Evolutionary conservation across 1,140 invertebrate genomes (phyloP).

Genomic region (Lerema accius): DNA sequence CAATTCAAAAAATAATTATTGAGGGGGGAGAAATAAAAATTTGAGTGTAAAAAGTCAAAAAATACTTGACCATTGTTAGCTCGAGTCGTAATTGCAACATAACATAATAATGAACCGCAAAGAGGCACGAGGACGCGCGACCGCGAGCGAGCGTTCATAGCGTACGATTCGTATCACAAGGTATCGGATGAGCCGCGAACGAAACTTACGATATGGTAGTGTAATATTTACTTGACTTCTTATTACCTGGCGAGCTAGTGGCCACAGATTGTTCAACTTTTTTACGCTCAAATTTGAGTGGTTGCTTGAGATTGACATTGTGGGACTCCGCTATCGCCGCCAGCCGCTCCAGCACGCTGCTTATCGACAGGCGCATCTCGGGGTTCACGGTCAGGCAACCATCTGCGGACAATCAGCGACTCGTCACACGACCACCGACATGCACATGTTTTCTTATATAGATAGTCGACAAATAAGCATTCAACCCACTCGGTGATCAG

Average conservation of each 20-base stretch:
- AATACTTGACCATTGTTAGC: conserved; percentile 83
- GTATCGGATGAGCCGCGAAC: conserved; percentile 44
- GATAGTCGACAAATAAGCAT: too few relatives aligned
- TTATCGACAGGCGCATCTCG: conserved; percentile 88
- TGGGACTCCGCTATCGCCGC: conserved; percentile 94
- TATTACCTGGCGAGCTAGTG: conserved; percentile 84
- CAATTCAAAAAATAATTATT: conserved; percentile 58
- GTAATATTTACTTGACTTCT: conserved; percentile 84
- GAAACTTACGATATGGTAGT: conserved; percentile 82
- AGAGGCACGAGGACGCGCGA: conserved; percentile 42
- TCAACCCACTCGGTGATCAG: too few relatives aligned
- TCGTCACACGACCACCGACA: conserved; percentile 17
- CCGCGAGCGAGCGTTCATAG: conserved; percentile 43
- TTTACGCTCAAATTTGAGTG: conserved; percentile 87
- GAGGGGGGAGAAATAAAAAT: conserved; percentile 67
- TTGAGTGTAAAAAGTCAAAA: conserved; percentile 84
- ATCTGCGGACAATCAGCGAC: conserved; percentile 79
- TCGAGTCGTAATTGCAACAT: conserved; percentile 74
- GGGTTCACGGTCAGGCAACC: conserved; percentile 94
- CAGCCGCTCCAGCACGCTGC: conserved; percentile 91
- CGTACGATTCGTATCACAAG: conserved; percentile 36
- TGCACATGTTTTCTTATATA: too few relatives aligned
- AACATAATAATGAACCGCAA: conserved; percentile 68
- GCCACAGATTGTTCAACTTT: conserved; percentile 83
- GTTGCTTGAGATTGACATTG: conserved; percentile 90